A percentile compares a stretch with the other conserved stretches of the same genome.
Conservation (phyloP, 1,140 invertebrate species). For the Drosophila aff. region DNA sequence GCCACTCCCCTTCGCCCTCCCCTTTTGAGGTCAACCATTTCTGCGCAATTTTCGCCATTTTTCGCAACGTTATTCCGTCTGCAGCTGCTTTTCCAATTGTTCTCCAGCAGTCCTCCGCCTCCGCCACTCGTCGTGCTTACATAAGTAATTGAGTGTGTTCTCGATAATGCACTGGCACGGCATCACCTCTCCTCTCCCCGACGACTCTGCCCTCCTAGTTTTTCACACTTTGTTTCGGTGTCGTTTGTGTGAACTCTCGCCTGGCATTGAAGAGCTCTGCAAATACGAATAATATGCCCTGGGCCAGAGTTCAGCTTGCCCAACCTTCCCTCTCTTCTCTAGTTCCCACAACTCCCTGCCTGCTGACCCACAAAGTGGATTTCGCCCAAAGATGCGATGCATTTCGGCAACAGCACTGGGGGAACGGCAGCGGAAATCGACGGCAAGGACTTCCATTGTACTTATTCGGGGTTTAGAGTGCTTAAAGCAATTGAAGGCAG, state of each 20-base stretch:
- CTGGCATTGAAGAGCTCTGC: constrained; percentile 67
- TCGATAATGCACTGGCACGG: constrained; percentile 74
- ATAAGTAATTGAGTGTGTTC: constrained; percentile 83
- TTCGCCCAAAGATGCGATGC: constrained; percentile 36
- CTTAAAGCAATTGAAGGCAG: constrained; percentile 39
- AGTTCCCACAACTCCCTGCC: constrained; percentile 2
- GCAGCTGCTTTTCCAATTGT: constrained; percentile 75
- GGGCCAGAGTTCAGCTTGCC: constrained; percentile 14
- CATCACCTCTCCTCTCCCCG: constrained; percentile 4
- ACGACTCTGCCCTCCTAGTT: background rate
- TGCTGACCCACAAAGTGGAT: constrained; percentile 40
- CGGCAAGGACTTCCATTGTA: constrained; percentile 18
- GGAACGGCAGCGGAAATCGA: constrained; percentile 38
- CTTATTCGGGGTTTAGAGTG: constrained; percentile 31
- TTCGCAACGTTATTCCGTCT: constrained; percentile 56
- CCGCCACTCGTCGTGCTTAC: constrained; percentile 57
- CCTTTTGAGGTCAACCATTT: constrained; percentile 73
- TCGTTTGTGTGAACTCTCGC: constrained; percentile 47
- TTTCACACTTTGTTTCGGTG: constrained; percentile 48
- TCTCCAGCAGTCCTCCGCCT: constrained; percentile 19
- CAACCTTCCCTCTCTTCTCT: too few species aligned
- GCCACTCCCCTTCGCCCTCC: background rate
- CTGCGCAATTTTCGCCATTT: constrained; percentile 67
- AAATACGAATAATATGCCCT: constrained; percentile 64
- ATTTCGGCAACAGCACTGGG: constrained; percentile 24